These are phyloP conservation scores for Rhineura floridana DNA, from an alignment of 2,113 vertebrate species.

Conservation along the genomic window DNA sequence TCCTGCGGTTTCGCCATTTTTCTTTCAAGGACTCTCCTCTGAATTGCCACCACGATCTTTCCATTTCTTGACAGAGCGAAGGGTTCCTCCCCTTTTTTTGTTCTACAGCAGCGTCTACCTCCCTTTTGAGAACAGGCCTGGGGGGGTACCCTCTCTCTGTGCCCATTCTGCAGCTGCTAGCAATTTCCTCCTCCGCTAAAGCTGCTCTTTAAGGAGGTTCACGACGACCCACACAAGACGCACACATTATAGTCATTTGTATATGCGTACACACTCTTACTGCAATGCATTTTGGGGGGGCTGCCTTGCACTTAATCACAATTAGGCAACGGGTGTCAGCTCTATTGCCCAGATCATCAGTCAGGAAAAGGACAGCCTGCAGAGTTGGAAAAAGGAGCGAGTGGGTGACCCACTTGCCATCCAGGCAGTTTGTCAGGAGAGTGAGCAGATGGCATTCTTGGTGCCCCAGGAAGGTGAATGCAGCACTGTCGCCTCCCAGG, in stretches of 20 bases:
- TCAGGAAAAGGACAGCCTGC: slow-evolving; percentile 8
- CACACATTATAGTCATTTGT: background rate
- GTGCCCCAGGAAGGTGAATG: background rate
- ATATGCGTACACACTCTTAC: background rate
- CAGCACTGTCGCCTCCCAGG: background rate
- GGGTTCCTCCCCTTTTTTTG: slow-evolving; percentile 24
- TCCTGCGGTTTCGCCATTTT: too few relatives aligned
- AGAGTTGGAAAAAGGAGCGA: slow-evolving; percentile 22
- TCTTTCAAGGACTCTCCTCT: too few relatives aligned
- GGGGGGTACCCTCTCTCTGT: too few relatives aligned
- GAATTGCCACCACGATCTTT: background rate
- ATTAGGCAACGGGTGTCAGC: slow-evolving; percentile 76
- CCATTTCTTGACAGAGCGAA: slow-evolving; percentile 46
- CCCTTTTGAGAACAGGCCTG: background rate
- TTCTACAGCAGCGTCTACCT: slow-evolving; percentile 41
- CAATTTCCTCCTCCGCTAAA: slow-evolving; percentile 25
- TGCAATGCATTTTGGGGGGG: background rate
- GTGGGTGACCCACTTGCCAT: slow-evolving; percentile 13
- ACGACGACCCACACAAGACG: background rate
- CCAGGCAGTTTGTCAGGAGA: background rate
- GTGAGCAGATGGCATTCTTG: too few relatives aligned
- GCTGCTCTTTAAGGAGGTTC: slow-evolving; percentile 14
- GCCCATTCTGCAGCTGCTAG: slow-evolving; percentile 77
- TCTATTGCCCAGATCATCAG: slow-evolving; percentile 68
- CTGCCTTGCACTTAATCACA: slow-evolving; percentile 68